Conservation (phyloP, 2,113 vertebrate species). For the Lasiurus borealis region DNA sequence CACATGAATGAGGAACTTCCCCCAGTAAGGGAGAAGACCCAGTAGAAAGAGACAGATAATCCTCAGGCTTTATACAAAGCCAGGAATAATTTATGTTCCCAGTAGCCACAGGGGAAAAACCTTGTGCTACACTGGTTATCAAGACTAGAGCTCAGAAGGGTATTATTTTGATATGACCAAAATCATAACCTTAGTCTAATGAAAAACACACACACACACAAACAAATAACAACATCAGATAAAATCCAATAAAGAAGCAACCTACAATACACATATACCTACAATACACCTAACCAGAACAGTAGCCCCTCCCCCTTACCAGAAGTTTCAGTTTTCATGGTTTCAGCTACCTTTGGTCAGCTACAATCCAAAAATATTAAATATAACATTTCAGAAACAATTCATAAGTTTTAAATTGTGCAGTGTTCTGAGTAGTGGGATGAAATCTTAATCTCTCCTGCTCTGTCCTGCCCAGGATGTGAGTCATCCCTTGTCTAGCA, state of each 20-base stretch:
- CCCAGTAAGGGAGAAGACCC: not conserved
- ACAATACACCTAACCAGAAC: not conserved
- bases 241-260: not conserved
- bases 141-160: not conserved
- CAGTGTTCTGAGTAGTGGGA: not conserved
- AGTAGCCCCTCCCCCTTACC: not conserved
- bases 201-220: not conserved
- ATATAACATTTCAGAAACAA: not conserved
- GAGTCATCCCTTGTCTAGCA: not conserved
- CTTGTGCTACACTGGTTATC: not conserved
- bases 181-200: not conserved
- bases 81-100: not conserved
- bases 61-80: not conserved
- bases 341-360: not conserved
- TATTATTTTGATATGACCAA: not conserved
- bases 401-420: not conserved
- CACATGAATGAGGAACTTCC: not conserved
- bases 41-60: not conserved
- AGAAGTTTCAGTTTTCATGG: not conserved
- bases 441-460: not conserved
- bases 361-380: not conserved
- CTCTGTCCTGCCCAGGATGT: not conserved
- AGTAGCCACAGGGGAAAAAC: not conserved
- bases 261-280: not conserved
- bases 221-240: not conserved